Evolutionary conservation across 2,888 invertebrate genomes (phyloP), one percentile per base, ranked within the genome.

Genomic region (Dioctria rufipes): DNA sequence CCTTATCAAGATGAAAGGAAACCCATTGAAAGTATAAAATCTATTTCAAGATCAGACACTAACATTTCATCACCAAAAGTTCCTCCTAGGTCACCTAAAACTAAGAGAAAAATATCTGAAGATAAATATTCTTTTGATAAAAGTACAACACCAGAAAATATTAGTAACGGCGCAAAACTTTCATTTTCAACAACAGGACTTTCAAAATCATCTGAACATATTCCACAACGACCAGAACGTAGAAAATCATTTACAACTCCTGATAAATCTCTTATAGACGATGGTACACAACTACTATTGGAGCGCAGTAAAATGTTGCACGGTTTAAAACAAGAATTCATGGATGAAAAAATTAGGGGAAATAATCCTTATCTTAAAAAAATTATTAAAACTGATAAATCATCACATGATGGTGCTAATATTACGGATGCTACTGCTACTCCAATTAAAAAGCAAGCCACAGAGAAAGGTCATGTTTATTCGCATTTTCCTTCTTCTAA

Each of bases 321-420:
- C 43, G 86, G 87, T 80, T 87, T 86, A 42, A 89, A 89, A 80
- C 84, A 88, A 39, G 88, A 89, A 3, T 89, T 89, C 82, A 87
- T 89, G 61, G 87, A 89, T 77, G 88, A 89, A 43, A 87, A 88
- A 46, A 87, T 88, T 5, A 87, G 85, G 9, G 88, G 88, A 39
- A 86, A 87, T 3, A 89, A 89, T 87, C 89, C 89, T 3, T 89
- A 89, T 63, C 86, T 89, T 83, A 86, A 86, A 25, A 86, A 88
- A 65, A 87, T 87, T 6, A 85, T 87, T 11, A 85, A 85, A 40
- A 85, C 85, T 39, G 86, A 85, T 49, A 83, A 84, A 54, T 63
- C 80, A 25, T 81, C 83, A 5, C 80, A 82, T 4, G 81, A 51
- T 37, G 37, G 25, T 9, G 5, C 8, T 1, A 25, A 69, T 8